These are phyloP conservation scores for Amazona vittata DNA, from an alignment of 2,113 vertebrate genomes.

Conservation along the genomic window DNA sequence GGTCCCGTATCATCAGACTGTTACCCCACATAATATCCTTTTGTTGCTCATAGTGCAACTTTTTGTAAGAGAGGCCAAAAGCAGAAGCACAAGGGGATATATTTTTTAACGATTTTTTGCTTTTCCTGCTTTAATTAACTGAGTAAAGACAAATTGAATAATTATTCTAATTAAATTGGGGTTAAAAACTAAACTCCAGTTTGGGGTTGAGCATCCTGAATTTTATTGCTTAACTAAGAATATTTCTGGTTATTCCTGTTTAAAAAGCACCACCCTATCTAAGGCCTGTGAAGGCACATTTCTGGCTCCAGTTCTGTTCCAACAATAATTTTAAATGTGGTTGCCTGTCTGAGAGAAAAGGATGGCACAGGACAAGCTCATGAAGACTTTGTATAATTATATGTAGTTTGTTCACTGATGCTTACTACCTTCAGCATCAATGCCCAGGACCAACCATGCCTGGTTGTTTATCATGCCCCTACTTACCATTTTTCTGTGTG, in stretches of 20 bases:
- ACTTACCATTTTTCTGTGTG: accelerated
- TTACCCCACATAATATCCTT: not conserved
- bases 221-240: not conserved
- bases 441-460: accelerated
- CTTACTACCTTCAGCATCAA: not conserved
- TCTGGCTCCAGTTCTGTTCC: not conserved
- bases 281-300: accelerated
- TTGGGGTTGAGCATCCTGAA: not conserved
- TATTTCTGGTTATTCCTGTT: not conserved
- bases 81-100: not conserved
- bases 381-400: not conserved
- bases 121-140: not conserved
- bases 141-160: not conserved
- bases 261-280: not conserved
- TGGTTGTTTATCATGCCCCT: accelerated
- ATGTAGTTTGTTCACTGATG: accelerated
- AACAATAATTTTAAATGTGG: not conserved
- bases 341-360: not conserved
- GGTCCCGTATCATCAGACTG: not conserved
- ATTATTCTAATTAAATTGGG: not conserved
- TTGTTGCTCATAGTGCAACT: not conserved
- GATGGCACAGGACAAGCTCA: not conserved
- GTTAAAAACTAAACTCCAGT: not conserved
- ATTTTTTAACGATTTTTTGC: not conserved
- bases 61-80: not conserved